These are phyloP conservation scores for Diaprepes abbreviatus DNA, from an alignment of 2,888 invertebrate genomes.

Conservation along the genomic window DNA sequence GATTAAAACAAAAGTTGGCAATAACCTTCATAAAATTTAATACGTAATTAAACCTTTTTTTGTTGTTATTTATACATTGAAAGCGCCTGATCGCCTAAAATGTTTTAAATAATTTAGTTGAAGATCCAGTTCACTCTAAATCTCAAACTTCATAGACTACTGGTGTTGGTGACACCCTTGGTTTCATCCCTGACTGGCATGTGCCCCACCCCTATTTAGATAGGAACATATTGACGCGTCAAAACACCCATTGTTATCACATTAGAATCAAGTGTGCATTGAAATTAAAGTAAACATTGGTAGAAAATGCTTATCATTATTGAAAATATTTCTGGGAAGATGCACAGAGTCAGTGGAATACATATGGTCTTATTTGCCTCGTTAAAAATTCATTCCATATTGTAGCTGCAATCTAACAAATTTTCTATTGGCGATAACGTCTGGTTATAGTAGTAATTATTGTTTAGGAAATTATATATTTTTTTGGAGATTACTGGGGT, in stretches of 20 bases:
- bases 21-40: too few relatives aligned
- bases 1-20: too few relatives aligned
- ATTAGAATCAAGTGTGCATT: constrained; percentile 57
- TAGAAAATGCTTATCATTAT: constrained; percentile 19
- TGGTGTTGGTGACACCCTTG: constrained; percentile 23
- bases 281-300: constrained; percentile 54
- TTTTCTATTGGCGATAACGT: not conserved
- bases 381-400: too few relatives aligned
- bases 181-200: constrained; percentile 52
- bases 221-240: constrained; percentile 57
- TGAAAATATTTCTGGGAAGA: constrained; percentile 34
- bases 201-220: constrained; percentile 54
- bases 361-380: not conserved
- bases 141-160: constrained; percentile 18
- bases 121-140: constrained; percentile 2
- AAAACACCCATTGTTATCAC: constrained; percentile 58
- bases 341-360: constrained; percentile 36
- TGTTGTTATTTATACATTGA: too few relatives aligned
- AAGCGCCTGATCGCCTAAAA: too few relatives aligned
- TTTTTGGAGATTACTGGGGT: too few relatives aligned
- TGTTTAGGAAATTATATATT: too few relatives aligned
- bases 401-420: too few relatives aligned
- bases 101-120: too few relatives aligned
- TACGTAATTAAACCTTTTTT: too few relatives aligned
- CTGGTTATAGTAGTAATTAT: too few relatives aligned